Evolutionary conservation across 2,888 invertebrate genomes (phyloP).

Genomic region (Galerucella pusilla): DNA sequence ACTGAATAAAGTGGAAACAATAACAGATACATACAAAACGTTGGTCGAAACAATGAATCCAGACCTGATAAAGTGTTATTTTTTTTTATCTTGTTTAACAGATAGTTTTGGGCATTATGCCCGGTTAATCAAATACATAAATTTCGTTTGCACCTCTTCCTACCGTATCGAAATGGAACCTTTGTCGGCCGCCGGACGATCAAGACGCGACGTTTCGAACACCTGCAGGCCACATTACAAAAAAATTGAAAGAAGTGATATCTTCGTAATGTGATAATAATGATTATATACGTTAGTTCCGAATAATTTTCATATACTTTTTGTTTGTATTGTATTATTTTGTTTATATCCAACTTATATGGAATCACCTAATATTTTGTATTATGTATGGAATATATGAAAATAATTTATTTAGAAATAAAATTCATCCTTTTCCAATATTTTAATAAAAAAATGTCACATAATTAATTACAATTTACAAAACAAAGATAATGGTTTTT

Average conservation of each 20-base stretch:
- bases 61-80: background rate
- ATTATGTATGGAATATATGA: no score
- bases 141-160: slow-evolving; percentile 34
- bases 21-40: no score
- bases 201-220: slow-evolving; percentile 42
- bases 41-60: background rate
- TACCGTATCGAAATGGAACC: slow-evolving; percentile 42
- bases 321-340: background rate
- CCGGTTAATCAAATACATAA: slow-evolving; percentile 31
- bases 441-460: no score
- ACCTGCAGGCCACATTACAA: slow-evolving; percentile 45
- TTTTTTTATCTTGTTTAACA: slow-evolving; percentile 6
- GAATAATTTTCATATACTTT: slow-evolving; percentile 24
- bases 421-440: no score
- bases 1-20: no score
- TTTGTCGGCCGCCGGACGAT: slow-evolving; percentile 43
- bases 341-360: no score
- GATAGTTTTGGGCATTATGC: slow-evolving; percentile 22
- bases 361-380: no score
- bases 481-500: no score
- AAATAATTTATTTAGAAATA: no score
- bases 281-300: slow-evolving; percentile 47
- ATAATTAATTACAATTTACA: no score
- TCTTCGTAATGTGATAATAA: slow-evolving; percentile 54
- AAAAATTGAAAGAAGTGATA: slow-evolving; percentile 53